These are phyloP conservation scores for Paracyclopina nana DNA, from an alignment of 1,140 invertebrate species.

Conservation along the genomic window DNA sequence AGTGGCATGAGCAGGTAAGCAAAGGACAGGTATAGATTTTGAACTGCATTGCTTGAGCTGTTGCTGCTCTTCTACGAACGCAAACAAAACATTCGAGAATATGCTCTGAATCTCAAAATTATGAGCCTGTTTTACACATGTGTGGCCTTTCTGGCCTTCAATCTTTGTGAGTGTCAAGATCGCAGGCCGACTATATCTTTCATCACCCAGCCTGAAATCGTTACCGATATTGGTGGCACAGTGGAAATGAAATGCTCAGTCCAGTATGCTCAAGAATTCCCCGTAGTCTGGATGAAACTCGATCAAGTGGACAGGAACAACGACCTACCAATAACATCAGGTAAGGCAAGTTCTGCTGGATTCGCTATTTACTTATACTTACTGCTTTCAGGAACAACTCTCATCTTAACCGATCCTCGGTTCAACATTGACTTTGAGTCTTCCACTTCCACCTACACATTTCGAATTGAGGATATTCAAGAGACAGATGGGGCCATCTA, in stretches of 20 bases:
- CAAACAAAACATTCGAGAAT: no score
- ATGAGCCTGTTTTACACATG: no score
- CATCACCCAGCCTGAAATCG: slow-evolving; percentile 16
- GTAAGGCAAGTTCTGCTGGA: no score
- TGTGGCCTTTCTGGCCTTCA: no score
- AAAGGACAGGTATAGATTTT: no score
- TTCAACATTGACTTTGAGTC: slow-evolving; percentile 61
- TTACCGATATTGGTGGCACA: slow-evolving; percentile 14
- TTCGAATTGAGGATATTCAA: slow-evolving; percentile 78
- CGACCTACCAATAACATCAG: slow-evolving; percentile 47
- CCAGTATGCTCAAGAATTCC: slow-evolving; percentile 22
- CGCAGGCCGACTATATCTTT: slow-evolving; percentile 13
- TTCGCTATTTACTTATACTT: no score
- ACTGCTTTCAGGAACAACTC: no score
- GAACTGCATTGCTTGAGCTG: no score
- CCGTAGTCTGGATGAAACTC: slow-evolving; percentile 58
- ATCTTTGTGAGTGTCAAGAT: no score
- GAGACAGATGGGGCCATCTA: slow-evolving; percentile 77
- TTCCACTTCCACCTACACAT: slow-evolving; percentile 50
- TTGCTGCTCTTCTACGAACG: no score
- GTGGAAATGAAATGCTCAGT: slow-evolving; percentile 14
- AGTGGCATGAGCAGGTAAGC: no score
- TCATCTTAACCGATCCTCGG: slow-evolving; percentile 64
- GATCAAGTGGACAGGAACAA: slow-evolving; percentile 34
- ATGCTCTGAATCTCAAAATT: no score